Percentiles rank a stretch among this genome's conserved stretches.
These are phyloP conservation scores for Astreopora myriophthalma DNA, from an alignment of 64 coral and sea anemone species.

Conservation along the genomic window DNA sequence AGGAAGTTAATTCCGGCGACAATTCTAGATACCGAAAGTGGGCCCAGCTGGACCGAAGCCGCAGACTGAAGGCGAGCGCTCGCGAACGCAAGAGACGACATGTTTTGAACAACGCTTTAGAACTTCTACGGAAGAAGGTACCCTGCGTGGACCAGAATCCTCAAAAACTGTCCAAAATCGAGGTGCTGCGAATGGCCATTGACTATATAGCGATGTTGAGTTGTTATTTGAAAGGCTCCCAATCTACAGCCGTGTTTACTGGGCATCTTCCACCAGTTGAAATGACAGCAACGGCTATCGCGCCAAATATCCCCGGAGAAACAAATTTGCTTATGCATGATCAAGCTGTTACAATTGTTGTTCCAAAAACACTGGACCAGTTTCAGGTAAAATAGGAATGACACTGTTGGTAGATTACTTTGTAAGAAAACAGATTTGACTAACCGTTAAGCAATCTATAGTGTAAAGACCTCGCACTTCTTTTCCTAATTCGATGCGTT, in stretches of 20 bases:
- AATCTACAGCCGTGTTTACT: slow-evolving; percentile 11
- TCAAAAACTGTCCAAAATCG: slow-evolving; percentile 99
- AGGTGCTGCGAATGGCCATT: slow-evolving; percentile 90
- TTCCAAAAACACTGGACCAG: slow-evolving; percentile 19
- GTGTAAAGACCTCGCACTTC: too few species aligned
- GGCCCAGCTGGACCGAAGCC: slow-evolving; percentile 85
- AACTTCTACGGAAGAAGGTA: slow-evolving; percentile 90
- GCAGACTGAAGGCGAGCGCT: slow-evolving; percentile 92
- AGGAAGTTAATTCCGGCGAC: slow-evolving; percentile 66
- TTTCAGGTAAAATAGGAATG: slow-evolving; percentile 3
- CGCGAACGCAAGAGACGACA: slow-evolving; percentile 90
- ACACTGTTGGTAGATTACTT: not conserved
- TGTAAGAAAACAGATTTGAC: not conserved
- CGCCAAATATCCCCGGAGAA: not conserved
- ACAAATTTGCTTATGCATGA: slow-evolving; percentile 34
- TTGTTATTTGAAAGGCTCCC: slow-evolving; percentile 79
- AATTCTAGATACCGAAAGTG: slow-evolving; percentile 93
- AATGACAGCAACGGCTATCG: not conserved
- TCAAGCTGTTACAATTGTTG: slow-evolving; percentile 21
- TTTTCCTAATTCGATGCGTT: not conserved
- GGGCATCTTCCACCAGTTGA: slow-evolving; percentile 22
- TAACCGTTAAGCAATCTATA: not conserved
- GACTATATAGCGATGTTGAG: slow-evolving; percentile 96
- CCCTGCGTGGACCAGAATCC: slow-evolving; percentile 96
- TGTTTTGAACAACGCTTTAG: slow-evolving; percentile 96